Evolutionary conservation across 2,888 invertebrate genomes (phyloP), one percentile per base, ranked within the genome.

Genomic region (Nymphalis polychloros): DNA sequence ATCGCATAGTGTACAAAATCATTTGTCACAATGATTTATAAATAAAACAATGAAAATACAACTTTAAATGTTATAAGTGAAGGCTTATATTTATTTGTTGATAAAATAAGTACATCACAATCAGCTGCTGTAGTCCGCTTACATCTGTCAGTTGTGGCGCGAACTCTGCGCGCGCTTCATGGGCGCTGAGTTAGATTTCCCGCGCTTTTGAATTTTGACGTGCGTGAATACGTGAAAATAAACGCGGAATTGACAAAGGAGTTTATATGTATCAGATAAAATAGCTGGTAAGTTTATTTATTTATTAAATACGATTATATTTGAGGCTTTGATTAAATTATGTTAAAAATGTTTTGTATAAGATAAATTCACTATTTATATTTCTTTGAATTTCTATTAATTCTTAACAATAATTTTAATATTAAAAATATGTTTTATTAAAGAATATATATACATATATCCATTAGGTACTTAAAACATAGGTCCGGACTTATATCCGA

Each of bases 131-230:
- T 73, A 69, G 60, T 76, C 75, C 74, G 77, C 80, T 80, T 81
- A 76, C 81, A 82, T 82, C 82, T 83, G 83, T 86, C 88, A 88
- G 87, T 88, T 76, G 83, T 80, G 81, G 84, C 84, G 86, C 84
- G 85, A 83, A 83, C 85, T 81, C 79, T 79, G 86, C 81, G 82
- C 78, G 77, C 76, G 81, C 79, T 78, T 63, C 77, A 76, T 77
- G 83, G 75, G 68, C 73, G 77, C 72, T 71, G 63, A 53, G 71
- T 65, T 64, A 65, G 63, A 71, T 72, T 73, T 73, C 68, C 77
- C 80, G 78, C 78, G 76, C 74, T 79, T 81, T 72, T 63, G 19
- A 50, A 27, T 53, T 57, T 67, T 63, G 60, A 68, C 53, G 46
- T 68, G 53, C 31, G 69, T 73, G 67, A 70, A 70, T 59, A 63